Evolutionary conservation across 2,888 invertebrate genomes (phyloP), one percentile per base, ranked within the genome.

Genomic region (Drosophila rubida): DNA sequence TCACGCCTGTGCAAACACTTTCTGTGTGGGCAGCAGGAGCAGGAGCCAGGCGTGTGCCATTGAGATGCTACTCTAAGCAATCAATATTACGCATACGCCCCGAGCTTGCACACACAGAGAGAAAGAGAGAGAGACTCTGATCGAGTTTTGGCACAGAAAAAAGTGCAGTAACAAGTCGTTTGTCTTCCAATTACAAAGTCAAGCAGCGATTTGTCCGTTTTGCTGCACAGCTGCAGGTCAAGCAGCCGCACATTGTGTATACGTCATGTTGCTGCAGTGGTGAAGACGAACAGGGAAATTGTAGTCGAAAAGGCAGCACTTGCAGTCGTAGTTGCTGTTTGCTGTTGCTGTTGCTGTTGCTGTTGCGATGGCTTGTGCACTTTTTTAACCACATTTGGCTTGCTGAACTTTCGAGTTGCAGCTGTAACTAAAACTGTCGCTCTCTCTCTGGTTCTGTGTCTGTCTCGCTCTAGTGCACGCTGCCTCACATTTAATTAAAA

Each of bases 61-160:
- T 30, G 22, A 51, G 27, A 42, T 30, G 37, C 45, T 41, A 16
- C 11, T 22, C 22, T 35, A 30, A 46, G 53, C 65, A 67, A 69
- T 77, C 77, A 66, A 76, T 83, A 74, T 58, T 60, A 62, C 51
- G 59, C 60, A 79, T 69, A 79, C 65, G 69, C 66, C 63, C 48
- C 35, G 22, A 5, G 32, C 22, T 14, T 27, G 58, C 16, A n/a
- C 4, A 25, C 14, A 50, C 11, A 3, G 2, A 49, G 19, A n/a
- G n/a, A n/a, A n/a, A n/a, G n/a, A n/a, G n/a, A n/a, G n/a, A n/a
- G n/a, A n/a, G n/a, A n/a, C n/a, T 4, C 27, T 14, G 19, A 35
- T 27, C n/a, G 48, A 60, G 25, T 14, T 58, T 57, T 46, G 30
- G 25, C n/a, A 13, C 25, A 37, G n/a, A 25, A 58, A 22, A n/a